Evolutionary conservation across 2,888 invertebrate species (phyloP), one percentile per base, ranked within the genome.

Genomic region (Lamproptera curius): DNA sequence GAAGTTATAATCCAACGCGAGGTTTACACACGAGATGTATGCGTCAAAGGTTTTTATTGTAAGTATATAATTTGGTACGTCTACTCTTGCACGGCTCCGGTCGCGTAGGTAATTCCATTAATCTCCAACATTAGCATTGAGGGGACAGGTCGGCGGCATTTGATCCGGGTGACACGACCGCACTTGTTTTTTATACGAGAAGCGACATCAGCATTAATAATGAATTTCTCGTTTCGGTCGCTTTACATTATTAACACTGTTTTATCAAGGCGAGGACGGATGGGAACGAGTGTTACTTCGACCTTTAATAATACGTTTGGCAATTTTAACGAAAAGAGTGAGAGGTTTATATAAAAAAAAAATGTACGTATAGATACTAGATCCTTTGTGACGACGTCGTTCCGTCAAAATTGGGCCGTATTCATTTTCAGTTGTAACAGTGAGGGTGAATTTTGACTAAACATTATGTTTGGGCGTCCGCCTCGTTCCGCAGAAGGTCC

Each of bases 121-220:
- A 80, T 78, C 75, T 73, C 60, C 58, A 62, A 73, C 76, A 81
- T 79, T 77, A 78, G 68, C 77, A 76, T 77, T 61, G 64, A 58
- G 73, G 67, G 75, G 76, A 74, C 73, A 72, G 72, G 69, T 68
- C 67, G 65, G 55, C 63, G 71, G 65, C 72, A 69, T 78, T 79
- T 79, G 75, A 77, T 77, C 74, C 73, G 67, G 35, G 46, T 58
- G 67, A 58, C 53, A 56, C 58, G 57, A 62, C 58, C 63, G 57
- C 56, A 58, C 58, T 64, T 52, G 63, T 66, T 70, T 70, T 69
- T 60, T 65, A 67, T 68, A 67, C 61, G 57, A 67, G 64, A 68
- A 65, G 60, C 63, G 70, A 65, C 69, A 73, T 72, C 73, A 71
- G 72, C 71, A 63, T 57, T 56, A 54, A 57, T 73, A 71, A 73